Conservation (phyloP, 2,888 invertebrate genomes). For the Dicyrtoma fusca region DNA sequence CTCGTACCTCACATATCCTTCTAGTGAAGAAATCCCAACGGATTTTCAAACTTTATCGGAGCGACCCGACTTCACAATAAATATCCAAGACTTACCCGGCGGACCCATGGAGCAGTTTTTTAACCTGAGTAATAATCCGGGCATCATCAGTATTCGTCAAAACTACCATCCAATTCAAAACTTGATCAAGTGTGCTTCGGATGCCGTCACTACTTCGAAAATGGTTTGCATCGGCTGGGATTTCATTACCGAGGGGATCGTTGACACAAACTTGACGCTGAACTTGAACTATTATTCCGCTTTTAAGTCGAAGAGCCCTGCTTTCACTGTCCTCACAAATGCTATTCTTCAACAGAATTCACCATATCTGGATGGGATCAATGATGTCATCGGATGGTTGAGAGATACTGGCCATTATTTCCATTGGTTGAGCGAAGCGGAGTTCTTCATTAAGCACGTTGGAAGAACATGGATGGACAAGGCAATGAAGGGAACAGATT, state of each 20-base stretch:
- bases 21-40: neutral
- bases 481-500: neutral
- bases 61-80: neutral
- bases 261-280: neutral
- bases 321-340: neutral
- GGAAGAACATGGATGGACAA: constrained; percentile 8
- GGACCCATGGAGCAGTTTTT: constrained; percentile 19
- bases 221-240: constrained; percentile 15
- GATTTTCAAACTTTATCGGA: neutral
- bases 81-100: constrained; percentile 5
- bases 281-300: neutral
- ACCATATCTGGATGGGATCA: constrained; percentile 1
- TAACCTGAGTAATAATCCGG: neutral
- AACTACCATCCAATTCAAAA: neutral
- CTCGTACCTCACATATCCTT: constrained; percentile 9
- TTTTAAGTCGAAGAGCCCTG: neutral
- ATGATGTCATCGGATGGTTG: neutral
- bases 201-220: neutral
- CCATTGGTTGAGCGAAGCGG: constrained; percentile 6
- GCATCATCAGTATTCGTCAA: neutral
- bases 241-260: constrained; percentile 4
- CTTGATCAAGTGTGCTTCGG: neutral
- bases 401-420: constrained; percentile 18
- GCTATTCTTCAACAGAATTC: constrained; percentile 17
- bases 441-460: neutral